Evolutionary conservation across 2,888 invertebrate genomes (phyloP), one percentile per base, ranked within the genome.

Genomic region (Drosophila demipolita): DNA sequence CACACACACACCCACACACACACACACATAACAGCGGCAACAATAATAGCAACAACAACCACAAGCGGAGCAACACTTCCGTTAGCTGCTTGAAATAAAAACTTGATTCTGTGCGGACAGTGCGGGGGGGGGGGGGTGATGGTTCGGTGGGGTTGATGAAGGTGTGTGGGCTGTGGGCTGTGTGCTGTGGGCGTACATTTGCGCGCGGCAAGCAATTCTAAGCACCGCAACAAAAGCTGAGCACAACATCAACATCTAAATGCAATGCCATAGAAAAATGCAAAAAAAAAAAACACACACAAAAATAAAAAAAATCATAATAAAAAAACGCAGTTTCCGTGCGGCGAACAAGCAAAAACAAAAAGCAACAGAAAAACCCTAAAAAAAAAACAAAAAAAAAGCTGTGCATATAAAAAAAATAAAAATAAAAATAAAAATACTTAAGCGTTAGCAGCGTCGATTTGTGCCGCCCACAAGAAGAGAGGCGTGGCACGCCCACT

Each of bases 61-160:
- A 54, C 65, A 68, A 42, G 45, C 63, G 54, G 35, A 73, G 80
- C 85, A 83, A 74, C 85, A 85, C 90, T 89, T 85, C 85, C 85
- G 85, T 58, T 88, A 70, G 88, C 81, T 85, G 88, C 88, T 88
- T 89, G 81, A 85, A 85, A 85, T 89, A 85, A 85, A 84, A 89
- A 85, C 89, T 87, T 89, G 70, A 87, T 82, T 75, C 81, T 71
- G 69, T 70, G 52, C 67, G 79, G 63, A 76, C 48, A 53, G 2
- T 38, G 33, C 23, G 42, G 48, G 29, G 36, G 23, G n/a, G 33
- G 9, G 15, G 40, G 0, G 2, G 26, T n/a, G n/a, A 7, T 0
- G n/a, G 20, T 45, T 45, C 20, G 40, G n/a, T 45, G 23, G 8
- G 32, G 23, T 2, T 2, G 20, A n/a, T 3, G 52, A 49, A 0